phyloP scores from a whole-genome alignment of 2,113 vertebrate genomes.

The Nannospalax galili region DNA sequence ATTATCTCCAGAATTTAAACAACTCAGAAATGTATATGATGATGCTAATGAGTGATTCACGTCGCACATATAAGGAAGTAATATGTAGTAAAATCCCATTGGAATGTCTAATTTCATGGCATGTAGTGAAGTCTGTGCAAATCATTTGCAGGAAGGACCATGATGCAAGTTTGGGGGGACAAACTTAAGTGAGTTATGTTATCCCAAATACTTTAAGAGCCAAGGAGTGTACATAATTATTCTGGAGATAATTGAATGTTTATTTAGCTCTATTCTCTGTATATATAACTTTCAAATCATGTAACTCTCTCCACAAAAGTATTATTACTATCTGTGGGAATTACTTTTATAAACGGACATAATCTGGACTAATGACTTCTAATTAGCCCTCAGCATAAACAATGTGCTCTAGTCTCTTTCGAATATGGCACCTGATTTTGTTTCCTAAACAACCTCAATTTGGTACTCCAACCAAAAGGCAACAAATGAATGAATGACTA shows the following conservation, averaged over 20 bases:
- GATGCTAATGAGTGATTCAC: background rate
- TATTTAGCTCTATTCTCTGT: conserved; percentile 26
- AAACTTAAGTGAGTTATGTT: background rate
- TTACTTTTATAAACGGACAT: too few species aligned
- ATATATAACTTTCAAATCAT: background rate
- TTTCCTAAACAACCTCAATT: too few species aligned
- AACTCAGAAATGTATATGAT: background rate
- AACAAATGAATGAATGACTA: too few species aligned
- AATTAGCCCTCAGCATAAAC: too few species aligned
- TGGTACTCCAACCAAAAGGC: too few species aligned
- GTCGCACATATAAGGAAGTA: background rate
- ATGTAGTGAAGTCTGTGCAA: background rate
- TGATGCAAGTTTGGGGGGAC: background rate
- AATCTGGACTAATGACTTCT: too few species aligned
- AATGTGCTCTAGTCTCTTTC: too few species aligned
- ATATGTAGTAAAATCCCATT: background rate
- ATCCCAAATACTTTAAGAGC: background rate
- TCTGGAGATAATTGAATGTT: background rate
- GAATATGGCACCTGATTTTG: too few species aligned
- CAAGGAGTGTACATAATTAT: background rate
- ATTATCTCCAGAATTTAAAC: background rate
- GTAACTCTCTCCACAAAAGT: background rate
- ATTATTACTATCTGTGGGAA: background rate
- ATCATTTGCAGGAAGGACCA: background rate
- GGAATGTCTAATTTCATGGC: background rate